Base-by-base conservation (phyloP, 2,888 invertebrate genomes). In the Diogma glabrata region DNA sequence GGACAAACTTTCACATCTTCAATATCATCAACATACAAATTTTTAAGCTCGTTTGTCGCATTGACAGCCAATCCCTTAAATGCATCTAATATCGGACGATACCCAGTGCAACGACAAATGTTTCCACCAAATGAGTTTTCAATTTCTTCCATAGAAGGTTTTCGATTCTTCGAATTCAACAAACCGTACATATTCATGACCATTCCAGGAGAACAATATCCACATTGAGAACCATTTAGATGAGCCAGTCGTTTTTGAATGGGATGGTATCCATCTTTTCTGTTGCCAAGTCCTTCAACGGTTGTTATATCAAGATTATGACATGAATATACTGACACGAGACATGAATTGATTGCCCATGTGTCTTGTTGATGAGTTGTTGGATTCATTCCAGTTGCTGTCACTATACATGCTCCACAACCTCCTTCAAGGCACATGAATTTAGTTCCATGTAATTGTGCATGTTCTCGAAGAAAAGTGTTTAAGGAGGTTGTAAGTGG, bases 131-230 rank as follows among this genome's bases (percentile, higher is more conserved):
- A 79, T 0, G 76, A 73, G 59, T 79, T 75, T 61, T 82, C 82
- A 2, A 81, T 71, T 53, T 78, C 73, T 57, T 75, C 66, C 72
- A 73, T 74, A 0, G 75, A 72, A 36, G 73, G 56, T 24, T 62
- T 55, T 14, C 69, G 67, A 8, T 71, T 64, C 20, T 63, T 68
- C 30, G 67, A 59, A 57, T 72, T 61, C 20, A 75, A 57, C 48
- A 71, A 60, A 33, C 75, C 77, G 58, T 78, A 76, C 80, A 82
- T 81, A 57, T 73, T 78, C 80, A 81, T 81, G 51, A 84, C 71
- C 80, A 83, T 82, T 14, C 82, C 84, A 3, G 84, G 79, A n/a
- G 80, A 78, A 59, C 85, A 85, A 62, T 70, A 82, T 0, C 82
- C 82, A 59, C 82, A 82, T 60, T 82, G 82, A 0, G 78, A 77